phyloP scores from a whole-genome alignment of 2,113 vertebrate genomes.

The Petromus typicus region DNA sequence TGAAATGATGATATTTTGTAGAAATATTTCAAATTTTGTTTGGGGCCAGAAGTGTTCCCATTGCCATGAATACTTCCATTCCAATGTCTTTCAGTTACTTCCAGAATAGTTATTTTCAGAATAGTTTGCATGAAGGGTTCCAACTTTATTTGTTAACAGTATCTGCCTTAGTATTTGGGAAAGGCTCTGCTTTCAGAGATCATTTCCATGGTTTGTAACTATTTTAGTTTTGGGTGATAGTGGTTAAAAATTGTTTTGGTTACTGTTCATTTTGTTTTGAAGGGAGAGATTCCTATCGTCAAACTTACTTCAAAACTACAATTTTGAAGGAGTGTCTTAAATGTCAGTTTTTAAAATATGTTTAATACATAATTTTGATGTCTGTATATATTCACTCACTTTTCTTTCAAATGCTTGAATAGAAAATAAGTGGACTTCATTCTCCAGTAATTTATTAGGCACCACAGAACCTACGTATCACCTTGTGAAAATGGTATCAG shows the following conservation, averaged over 20 bases:
- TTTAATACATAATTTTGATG: background rate
- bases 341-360: background rate
- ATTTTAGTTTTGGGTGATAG: too few species aligned
- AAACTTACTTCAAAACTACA: background rate
- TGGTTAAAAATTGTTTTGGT: too few species aligned
- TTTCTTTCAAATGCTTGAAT: background rate
- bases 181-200: too few species aligned
- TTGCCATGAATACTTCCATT: background rate
- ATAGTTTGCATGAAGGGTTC: background rate
- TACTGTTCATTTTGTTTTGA: background rate
- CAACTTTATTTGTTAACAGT: background rate
- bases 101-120: background rate
- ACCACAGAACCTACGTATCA: background rate
- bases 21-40: background rate
- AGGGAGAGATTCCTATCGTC: background rate
- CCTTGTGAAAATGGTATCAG: background rate
- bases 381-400: background rate
- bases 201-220: too few species aligned
- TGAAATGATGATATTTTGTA: rapidly evolving
- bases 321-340: background rate
- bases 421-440: too few species aligned
- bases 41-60: too few species aligned
- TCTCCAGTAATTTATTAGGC: background rate
- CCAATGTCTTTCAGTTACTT: background rate
- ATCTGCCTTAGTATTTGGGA: background rate